Evolutionary conservation across 2,113 vertebrate species (phyloP).

Genomic region (Albula goreensis): DNA sequence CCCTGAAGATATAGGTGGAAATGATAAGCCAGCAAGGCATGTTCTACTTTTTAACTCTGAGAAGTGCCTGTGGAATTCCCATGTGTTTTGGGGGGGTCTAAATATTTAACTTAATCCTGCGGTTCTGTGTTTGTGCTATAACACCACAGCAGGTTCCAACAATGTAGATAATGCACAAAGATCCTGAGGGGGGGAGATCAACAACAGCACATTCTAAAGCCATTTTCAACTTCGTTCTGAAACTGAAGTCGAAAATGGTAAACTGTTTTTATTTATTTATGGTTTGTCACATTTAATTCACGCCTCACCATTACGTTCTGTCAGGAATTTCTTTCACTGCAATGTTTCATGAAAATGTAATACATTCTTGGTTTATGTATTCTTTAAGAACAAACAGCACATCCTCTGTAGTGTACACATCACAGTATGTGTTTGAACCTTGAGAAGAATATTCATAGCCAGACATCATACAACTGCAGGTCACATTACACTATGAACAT

Average conservation of each 20-base stretch:
- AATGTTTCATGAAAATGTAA: background rate
- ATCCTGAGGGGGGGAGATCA: background rate
- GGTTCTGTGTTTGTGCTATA: background rate
- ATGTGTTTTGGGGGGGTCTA: slow-evolving; percentile 54
- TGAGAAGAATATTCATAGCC: background rate
- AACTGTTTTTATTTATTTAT: background rate
- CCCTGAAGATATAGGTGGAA: background rate
- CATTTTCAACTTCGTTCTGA: slow-evolving; percentile 1
- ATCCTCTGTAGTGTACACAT: background rate
- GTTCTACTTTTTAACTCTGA: slow-evolving; percentile 12
- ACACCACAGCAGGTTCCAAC: slow-evolving; percentile 6
- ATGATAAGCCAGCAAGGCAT: background rate
- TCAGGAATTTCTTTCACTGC: background rate
- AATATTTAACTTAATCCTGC: slow-evolving; percentile 62
- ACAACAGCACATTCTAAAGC: background rate
- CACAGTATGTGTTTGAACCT: background rate
- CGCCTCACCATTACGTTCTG: background rate
- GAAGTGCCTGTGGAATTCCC: slow-evolving; percentile 41
- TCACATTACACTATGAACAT: background rate
- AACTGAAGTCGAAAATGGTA: background rate
- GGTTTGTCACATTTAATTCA: background rate
- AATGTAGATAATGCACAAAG: slow-evolving; percentile 14
- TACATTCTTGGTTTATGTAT: background rate
- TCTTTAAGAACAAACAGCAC: background rate
- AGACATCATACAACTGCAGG: background rate